A percentile compares a stretch with the other conserved stretches of the same genome.
Conservation (phyloP, 2,113 vertebrate genomes). For the Protobothrops mucrosquamatus region DNA sequence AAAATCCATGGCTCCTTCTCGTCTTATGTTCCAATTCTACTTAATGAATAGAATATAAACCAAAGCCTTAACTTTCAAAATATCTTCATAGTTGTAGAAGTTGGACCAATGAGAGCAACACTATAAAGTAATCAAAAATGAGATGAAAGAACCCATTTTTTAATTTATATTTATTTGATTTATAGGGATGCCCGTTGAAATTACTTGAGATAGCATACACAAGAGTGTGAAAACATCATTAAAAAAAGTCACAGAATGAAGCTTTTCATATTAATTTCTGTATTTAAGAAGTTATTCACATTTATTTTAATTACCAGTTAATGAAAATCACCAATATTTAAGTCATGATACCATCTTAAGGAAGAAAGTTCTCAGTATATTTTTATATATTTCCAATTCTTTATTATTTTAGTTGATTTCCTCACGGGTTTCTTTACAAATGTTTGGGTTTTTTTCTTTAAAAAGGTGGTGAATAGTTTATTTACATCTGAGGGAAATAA, state of each 20-base stretch:
- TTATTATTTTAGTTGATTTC: not conserved
- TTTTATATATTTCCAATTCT: not conserved
- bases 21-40: not conserved
- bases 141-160: not conserved
- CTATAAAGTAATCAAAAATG: not conserved
- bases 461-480: not conserved
- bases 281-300: not conserved
- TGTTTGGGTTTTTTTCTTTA: too few relatives aligned
- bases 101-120: not conserved
- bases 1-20: not conserved
- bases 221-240: not conserved
- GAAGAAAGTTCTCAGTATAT: not conserved
- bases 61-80: not conserved
- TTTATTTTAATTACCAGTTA: not conserved
- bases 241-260: not conserved
- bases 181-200: not conserved
- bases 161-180: not conserved
- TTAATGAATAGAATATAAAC: not conserved
- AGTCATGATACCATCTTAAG: not conserved
- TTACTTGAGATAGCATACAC: not conserved
- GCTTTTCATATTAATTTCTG: not conserved
- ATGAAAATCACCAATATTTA: not conserved
- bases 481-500: not conserved
- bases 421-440: not conserved
- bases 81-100: not conserved